Evolutionary conservation across 1,140 invertebrate genomes (phyloP).

Genomic region (Saccostrea echinata): DNA sequence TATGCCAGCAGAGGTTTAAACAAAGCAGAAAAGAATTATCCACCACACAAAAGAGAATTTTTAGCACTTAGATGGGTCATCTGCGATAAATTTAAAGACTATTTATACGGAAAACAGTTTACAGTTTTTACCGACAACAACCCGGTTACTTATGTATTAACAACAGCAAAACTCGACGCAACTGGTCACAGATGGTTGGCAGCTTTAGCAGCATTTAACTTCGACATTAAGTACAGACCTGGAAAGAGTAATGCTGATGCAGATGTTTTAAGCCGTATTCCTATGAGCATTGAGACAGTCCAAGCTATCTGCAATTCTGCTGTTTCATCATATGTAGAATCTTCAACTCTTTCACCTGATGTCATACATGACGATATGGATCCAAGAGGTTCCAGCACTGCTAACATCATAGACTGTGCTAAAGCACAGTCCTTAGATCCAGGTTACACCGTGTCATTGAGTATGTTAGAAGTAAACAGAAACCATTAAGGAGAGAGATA

Average conservation of each 20-base stretch:
- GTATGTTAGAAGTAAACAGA: background rate
- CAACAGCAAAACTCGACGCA: constrained; percentile 47
- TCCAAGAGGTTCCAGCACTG: background rate
- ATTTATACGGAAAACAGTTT: constrained; percentile 55
- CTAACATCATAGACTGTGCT: constrained; percentile 44
- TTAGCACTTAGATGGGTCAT: constrained; percentile 52
- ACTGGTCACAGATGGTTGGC: constrained; percentile 53
- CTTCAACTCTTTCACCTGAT: constrained; percentile 1
- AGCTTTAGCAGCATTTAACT: constrained; percentile 41
- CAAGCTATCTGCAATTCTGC: constrained; percentile 37
- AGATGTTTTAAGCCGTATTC: constrained; percentile 26
- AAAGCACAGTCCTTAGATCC: constrained; percentile 40
- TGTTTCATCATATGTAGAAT: background rate
- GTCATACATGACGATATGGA: constrained; percentile 25
- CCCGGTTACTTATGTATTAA: constrained; percentile 54
- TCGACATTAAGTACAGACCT: constrained; percentile 48
- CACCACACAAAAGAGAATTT: constrained; percentile 53
- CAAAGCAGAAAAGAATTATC: constrained; percentile 54
- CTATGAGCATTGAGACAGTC: constrained; percentile 39
- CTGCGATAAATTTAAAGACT: constrained; percentile 53
- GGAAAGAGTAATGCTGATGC: constrained; percentile 55
- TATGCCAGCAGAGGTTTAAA: constrained; percentile 55
- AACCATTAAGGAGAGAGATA: background rate
- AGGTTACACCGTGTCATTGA: constrained; percentile 18
- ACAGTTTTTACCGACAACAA: constrained; percentile 55